phyloP scores from a whole-genome alignment of 2,113 vertebrate genomes.

The Xenopus tropicalis region DNA sequence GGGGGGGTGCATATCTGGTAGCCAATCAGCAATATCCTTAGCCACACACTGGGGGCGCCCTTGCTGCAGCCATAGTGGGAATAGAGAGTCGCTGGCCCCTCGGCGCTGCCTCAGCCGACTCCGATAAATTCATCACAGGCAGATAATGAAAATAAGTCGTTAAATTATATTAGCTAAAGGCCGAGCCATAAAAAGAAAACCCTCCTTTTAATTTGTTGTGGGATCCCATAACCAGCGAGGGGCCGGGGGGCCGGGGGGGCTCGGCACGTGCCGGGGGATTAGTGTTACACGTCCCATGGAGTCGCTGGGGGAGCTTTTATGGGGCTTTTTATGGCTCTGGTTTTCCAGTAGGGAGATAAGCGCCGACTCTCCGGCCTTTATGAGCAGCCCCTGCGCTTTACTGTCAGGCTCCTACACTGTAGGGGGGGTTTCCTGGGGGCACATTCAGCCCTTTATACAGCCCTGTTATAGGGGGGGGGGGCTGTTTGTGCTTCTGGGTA shows the following conservation, averaged over 20 bases:
- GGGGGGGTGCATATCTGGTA: no score
- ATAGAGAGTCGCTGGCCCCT: no score
- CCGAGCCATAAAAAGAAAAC: constrained; percentile 24
- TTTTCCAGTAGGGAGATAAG: constrained; percentile 37
- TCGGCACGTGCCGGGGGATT: constrained; percentile 37
- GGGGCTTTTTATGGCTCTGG: constrained; percentile 27
- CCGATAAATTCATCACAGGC: constrained; percentile 5
- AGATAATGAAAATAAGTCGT: constrained; percentile 34
- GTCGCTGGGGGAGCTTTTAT: constrained; percentile 32
- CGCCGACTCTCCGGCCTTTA: constrained; percentile 26
- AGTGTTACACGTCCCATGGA: constrained; percentile 37
- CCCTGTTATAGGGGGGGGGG: no score
- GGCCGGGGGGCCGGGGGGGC: not conserved
- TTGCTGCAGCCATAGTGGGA: no score
- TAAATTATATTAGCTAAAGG: constrained; percentile 24
- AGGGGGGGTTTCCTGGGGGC: constrained; percentile 31
- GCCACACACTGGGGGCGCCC: no score
- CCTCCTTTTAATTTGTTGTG: constrained; percentile 2
- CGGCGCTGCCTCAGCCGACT: no score
- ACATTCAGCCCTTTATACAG: constrained; percentile 27
- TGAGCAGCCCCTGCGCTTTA: constrained; percentile 5
- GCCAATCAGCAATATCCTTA: no score
- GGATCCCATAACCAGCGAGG: constrained; percentile 9
- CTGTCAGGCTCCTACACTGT: constrained; percentile 17
- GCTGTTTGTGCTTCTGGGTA: no score